phyloP scores from a whole-genome alignment of 2,113 vertebrate genomes.

The Colaptes auratus region DNA sequence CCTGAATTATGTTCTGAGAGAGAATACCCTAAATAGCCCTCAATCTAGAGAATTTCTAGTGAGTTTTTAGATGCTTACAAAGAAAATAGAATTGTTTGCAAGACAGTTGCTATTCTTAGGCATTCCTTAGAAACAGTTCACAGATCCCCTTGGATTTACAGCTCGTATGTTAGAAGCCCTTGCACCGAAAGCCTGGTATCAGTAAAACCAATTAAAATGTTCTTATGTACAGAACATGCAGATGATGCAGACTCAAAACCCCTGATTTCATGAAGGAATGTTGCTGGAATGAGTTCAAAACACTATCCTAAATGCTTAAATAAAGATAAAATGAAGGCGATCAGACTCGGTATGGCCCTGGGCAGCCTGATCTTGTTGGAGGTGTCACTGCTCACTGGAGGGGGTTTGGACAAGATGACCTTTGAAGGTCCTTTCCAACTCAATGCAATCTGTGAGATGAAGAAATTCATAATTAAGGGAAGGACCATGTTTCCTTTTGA shows the following conservation, averaged over 20 bases:
- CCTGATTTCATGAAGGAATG: not conserved
- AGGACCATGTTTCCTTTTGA: not conserved
- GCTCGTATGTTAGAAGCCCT: not conserved
- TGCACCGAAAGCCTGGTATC: not conserved
- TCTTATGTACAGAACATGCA: not conserved
- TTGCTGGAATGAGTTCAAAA: not conserved
- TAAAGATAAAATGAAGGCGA: not conserved
- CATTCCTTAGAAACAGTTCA: not conserved
- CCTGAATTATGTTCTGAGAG: constrained; percentile 22
- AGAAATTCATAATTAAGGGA: not conserved
- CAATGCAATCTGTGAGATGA: not conserved
- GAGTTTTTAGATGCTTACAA: not conserved
- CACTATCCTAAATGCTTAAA: not conserved
- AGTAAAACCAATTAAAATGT: not conserved
- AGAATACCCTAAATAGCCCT: not conserved
- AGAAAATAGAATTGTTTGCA: not conserved
- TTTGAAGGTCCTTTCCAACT: too few relatives aligned
- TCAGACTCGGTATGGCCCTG: too few relatives aligned
- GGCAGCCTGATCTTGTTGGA: too few relatives aligned
- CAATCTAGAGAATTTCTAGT: not conserved
- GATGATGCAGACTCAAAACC: not conserved
- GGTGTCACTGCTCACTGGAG: too few relatives aligned
- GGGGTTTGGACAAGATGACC: too few relatives aligned
- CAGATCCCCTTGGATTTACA: not conserved
- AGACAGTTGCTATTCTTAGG: not conserved